These are phyloP conservation scores for Maccullochella peelii DNA, from an alignment of 2,113 vertebrate genomes.

Conservation along the genomic window DNA sequence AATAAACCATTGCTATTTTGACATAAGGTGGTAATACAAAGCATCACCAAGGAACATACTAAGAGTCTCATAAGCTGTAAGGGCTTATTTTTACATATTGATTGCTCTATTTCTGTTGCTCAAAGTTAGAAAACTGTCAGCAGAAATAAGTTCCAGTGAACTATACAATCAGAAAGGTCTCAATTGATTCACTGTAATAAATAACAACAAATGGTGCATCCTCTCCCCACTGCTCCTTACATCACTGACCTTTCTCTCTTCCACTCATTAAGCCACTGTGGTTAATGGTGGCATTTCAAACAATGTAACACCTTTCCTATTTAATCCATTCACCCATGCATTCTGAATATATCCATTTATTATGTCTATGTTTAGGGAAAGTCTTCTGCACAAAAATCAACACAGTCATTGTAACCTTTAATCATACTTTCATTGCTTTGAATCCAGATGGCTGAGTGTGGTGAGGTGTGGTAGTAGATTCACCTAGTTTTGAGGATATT, in stretches of 20 bases:
- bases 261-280: constrained; percentile 81
- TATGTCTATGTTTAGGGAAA: constrained; percentile 29
- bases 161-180: constrained; percentile 58
- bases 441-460: constrained; percentile 2
- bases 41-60: not conserved
- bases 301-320: constrained; percentile 80
- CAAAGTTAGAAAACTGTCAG: constrained; percentile 46
- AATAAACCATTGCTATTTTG: not conserved
- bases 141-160: constrained; percentile 44
- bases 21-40: constrained; percentile 14
- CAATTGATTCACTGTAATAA: constrained; percentile 77
- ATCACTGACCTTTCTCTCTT: constrained; percentile 83
- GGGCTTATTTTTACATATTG: not conserved
- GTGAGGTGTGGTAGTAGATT: not conserved
- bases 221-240: constrained; percentile 59
- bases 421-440: constrained; percentile 34
- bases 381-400: constrained; percentile 39
- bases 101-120: not conserved
- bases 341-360: constrained; percentile 65
- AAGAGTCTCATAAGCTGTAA: not conserved
- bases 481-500: not conserved
- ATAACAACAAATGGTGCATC: constrained; percentile 72
- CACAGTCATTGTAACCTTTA: constrained; percentile 52
- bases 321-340: constrained; percentile 76
- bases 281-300: constrained; percentile 85